Base-by-base conservation (phyloP, 2,797 vertebrate genomes). In the Ctenopoma multispine region DNA sequence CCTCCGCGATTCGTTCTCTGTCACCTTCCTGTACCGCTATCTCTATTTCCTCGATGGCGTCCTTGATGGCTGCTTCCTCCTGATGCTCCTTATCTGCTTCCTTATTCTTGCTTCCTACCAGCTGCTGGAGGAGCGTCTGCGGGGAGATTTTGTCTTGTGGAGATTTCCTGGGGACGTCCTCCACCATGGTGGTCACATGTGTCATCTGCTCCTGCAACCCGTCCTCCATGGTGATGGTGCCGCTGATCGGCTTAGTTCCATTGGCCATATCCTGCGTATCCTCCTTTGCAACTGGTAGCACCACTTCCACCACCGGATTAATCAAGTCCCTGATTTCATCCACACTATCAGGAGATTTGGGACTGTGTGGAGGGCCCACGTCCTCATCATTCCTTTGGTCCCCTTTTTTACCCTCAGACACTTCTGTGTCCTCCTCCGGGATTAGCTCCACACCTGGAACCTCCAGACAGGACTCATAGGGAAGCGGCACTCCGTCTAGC, bases 381-480 rank as follows among this genome's bases (percentile, higher is more conserved):
- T 78, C 84, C 4, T 67, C 38, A 0, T 83, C 51, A 11, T 74
- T 43, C 4, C 15, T 50, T 13, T 29, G 1, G 0, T 62, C 38
- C 40, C 67, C 80, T 3, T 63, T 60, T 24, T 57, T 56, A 56
- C 0, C n/a, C 24, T 75, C 64, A 13, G 5, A 23, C 29, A n/a
- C 11, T 21, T 70, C 79, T 0, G 36, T 65, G 0, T 84, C 90
- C 68, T 94, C 93, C 80, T 94, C 93, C 0, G 93, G 95, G 67
- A 96, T 95, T 7, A 87, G 34, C 3, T 95, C 95, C 64, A 92
- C 91, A 1, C 92, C 92, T 2, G 95, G 90, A 0, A 81, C 91
- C 69, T 96, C 96, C 1, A 94, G 40, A 5, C 92, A 93, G 4
- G 93, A 94, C 77, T 96, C 95, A 0, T 95, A 95, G 15, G 95